A percentile compares a stretch with the other conserved stretches of the same genome.
Conservation (phyloP, 1,140 invertebrate genomes). For the Paraescarpia echinospica region DNA sequence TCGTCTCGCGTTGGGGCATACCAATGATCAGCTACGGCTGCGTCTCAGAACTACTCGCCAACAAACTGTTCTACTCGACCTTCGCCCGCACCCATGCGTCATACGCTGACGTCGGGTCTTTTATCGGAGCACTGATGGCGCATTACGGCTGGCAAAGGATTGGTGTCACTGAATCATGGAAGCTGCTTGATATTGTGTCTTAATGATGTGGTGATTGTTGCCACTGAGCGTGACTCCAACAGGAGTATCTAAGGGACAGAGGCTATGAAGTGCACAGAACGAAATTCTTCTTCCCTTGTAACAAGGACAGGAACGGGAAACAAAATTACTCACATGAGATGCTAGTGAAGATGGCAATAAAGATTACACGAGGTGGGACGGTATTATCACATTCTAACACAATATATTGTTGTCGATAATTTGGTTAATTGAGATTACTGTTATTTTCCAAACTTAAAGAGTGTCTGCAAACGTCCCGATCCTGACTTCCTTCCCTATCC, state of each 20-base stretch:
- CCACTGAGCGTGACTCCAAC: not conserved
- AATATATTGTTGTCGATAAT: too few species aligned
- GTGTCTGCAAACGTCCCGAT: too few species aligned
- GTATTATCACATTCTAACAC: too few species aligned
- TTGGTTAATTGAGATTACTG: too few species aligned
- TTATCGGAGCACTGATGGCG: not conserved
- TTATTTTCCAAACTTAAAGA: too few species aligned
- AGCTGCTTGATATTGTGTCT: not conserved
- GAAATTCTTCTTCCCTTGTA: not conserved
- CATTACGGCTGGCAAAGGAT: not conserved
- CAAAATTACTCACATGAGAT: not conserved
- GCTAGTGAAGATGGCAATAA: not conserved
- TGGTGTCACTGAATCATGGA: not conserved
- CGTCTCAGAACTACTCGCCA: not conserved
- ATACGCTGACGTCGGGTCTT: not conserved
- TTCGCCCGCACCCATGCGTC: not conserved
- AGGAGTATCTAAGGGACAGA: not conserved
- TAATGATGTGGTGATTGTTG: not conserved
- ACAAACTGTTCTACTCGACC: slow-evolving; percentile 10
- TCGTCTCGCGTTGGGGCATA: not conserved
- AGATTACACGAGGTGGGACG: not conserved
- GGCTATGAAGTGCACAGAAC: not conserved
- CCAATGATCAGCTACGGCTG: slow-evolving; percentile 19
- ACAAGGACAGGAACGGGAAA: not conserved
- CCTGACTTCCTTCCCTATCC: too few species aligned